Base-by-base conservation (phyloP, 2,888 invertebrate genomes). In the Nephrotoma flavescens region DNA sequence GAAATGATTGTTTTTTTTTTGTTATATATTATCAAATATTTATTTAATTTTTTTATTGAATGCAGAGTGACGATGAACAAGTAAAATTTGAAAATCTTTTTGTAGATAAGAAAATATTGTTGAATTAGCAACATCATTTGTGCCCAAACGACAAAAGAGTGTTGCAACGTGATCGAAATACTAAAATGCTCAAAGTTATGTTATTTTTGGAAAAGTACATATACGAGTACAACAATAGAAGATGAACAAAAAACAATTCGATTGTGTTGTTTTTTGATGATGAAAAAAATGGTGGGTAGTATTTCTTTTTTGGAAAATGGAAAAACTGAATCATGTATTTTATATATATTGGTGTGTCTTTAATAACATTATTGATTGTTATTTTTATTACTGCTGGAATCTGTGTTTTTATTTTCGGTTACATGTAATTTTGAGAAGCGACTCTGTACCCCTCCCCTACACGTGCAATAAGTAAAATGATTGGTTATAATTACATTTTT, bases 111-210 rank as follows among this genome's bases (percentile, higher is more conserved):
- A 83, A 83, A 83, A 83, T 83, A 83, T 42, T 83, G 83, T 83
- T 83, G 83, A 83, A 83, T 83, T 83, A 83, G 83, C 83, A 83
- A 83, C 83, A 83, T 83, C 83, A 83, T 83, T 83, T 83, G 83
- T 42, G 83, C 83, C 83, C 83, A 83, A 57, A 83, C 83, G 83
- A 83, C 83, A 83, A 83, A 83, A 83, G 83, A 83, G 83, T 83
- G 83, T 41, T 83, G 83, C 41, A 83, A 83, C 83, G 83, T 83
- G 83, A 83, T 83, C 83, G 9, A 83, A 83, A 41, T 83, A 83
- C 41, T 83, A 41, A 83, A 83, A 41, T 6, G n/a, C 52, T 15
- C 15, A 57, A 15, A 57, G 15, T 57, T 57, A 57, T 57, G 15
- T 57, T 57, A 15, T 57, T 57, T 57, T 57, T 57, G 52, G 52